A percentile compares a stretch with the other conserved stretches of the same genome.
Conservation (phyloP, 2,888 invertebrate genomes). For the Erpobdella octoculata region DNA sequence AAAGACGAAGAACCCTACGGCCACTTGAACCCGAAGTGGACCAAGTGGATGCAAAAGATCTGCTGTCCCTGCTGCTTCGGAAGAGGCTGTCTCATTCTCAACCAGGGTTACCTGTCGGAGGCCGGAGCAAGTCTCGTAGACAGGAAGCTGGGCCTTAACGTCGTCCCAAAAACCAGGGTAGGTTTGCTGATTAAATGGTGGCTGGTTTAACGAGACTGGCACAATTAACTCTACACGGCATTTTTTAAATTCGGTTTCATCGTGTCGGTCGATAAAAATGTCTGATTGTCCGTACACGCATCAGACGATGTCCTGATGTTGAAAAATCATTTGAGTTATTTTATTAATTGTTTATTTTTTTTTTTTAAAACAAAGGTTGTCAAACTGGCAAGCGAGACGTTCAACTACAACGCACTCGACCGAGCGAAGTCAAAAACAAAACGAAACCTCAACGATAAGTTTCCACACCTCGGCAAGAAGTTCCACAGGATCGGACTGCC, state of each 20-base stretch:
- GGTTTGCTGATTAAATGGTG: slow-evolving; percentile 27
- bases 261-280: too few relatives aligned
- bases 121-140: slow-evolving; percentile 96
- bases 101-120: slow-evolving; percentile 98
- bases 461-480: slow-evolving; percentile 78
- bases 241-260: too few relatives aligned
- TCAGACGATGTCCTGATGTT: too few relatives aligned
- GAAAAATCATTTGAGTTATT: too few relatives aligned
- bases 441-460: slow-evolving; percentile 82
- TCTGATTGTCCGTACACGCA: too few relatives aligned
- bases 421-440: slow-evolving; percentile 90
- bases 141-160: slow-evolving; percentile 80
- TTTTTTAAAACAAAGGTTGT: slow-evolving; percentile 61
- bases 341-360: too few relatives aligned
- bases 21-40: slow-evolving; percentile 96
- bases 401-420: slow-evolving; percentile 93
- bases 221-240: too few relatives aligned
- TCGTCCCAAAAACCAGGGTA: slow-evolving; percentile 94
- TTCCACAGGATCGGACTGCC: slow-evolving; percentile 95
- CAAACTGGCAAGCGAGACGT: slow-evolving; percentile 89
- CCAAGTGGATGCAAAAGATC: slow-evolving; percentile 97
- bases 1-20: slow-evolving; percentile 99
- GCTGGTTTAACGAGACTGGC: too few relatives aligned
- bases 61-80: slow-evolving; percentile 94
- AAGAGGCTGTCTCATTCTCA: slow-evolving; percentile 91